Base-by-base conservation (phyloP, 2,888 invertebrate species). In the Patella pellucida region DNA sequence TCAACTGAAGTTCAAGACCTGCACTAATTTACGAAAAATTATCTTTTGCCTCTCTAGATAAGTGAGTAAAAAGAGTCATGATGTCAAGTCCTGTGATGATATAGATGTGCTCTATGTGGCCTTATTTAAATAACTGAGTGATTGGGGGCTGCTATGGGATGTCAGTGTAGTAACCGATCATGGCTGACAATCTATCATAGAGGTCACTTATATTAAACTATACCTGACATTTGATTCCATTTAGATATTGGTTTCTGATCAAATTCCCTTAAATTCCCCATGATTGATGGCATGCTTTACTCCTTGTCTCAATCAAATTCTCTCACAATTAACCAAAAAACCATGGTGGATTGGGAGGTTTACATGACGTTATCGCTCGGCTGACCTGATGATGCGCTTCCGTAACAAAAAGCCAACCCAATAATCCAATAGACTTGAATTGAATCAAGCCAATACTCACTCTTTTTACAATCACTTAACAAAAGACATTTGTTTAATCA, bases 221-320 rank as follows among this genome's bases (percentile, higher is more conserved):
- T 19, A 19, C 62, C 62, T 62, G 62, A 62, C 62, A 62, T 62
- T 62, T 62, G 62, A 62, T 62, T 62, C 62, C 62, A 62, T 62
- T 62, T 23, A 62, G 62, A 62, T 62, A 62, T 62, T 62, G 62
- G 19, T 23, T 62, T 62, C 62, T 23, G 23, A 62, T 62, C 19
- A 62, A 62, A 62, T 62, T 19, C 62, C 62, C 23, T 23, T 23
- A 19, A 62, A 62, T 62, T 62, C 19, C 19, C 62, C 23, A 62
- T 11, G 62, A 62, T 62, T 62, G 62, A 62, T 62, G 62, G 62
- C 62, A 9, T 62, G 9, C 62, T 62, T 62, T 62, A 62, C 62
- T 62, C 62, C 41, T 62, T 62, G 62, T 62, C 62, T 62, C 62
- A 62, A 62, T 62, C 62, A 62, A 62, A 62, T 62, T 62, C 62